Percentiles rank a stretch among this genome's conserved stretches.
Conservation (phyloP, 2,888 invertebrate species). For the Acleris emargana region DNA sequence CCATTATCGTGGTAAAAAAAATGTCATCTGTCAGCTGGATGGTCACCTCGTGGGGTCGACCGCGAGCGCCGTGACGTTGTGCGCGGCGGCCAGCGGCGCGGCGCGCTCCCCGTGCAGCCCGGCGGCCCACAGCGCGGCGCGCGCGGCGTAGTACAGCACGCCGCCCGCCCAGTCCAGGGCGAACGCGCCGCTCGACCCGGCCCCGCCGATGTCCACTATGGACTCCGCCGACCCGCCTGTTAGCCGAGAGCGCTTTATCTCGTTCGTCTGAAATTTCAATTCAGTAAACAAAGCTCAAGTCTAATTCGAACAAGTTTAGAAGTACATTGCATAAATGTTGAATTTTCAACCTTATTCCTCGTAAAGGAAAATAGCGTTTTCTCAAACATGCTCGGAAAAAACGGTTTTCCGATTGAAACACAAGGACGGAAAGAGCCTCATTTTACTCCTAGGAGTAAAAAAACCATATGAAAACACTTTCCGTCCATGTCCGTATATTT, state of each 20-base stretch:
- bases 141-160: constrained; percentile 88
- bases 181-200: constrained; percentile 86
- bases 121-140: constrained; percentile 86
- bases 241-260: constrained; percentile 88
- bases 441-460: no score
- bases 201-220: constrained; percentile 86
- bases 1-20: no score
- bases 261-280: constrained; percentile 81
- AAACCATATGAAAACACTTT: no score
- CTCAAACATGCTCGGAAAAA: no score
- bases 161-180: constrained; percentile 93
- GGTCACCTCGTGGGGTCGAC: constrained; percentile 85
- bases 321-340: no score
- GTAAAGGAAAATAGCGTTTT: no score
- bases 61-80: constrained; percentile 86
- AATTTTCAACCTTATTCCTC: no score
- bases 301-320: no score
- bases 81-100: constrained; percentile 66
- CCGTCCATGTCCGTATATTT: no score
- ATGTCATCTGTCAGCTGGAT: background rate
- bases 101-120: constrained; percentile 89
- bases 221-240: constrained; percentile 86
- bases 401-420: no score
- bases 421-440: no score
- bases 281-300: no score